A percentile compares a stretch with the other conserved stretches of the same genome.
Evolutionary conservation across 2,113 vertebrate genomes (phyloP).

Genomic region (Cavia porcellus): DNA sequence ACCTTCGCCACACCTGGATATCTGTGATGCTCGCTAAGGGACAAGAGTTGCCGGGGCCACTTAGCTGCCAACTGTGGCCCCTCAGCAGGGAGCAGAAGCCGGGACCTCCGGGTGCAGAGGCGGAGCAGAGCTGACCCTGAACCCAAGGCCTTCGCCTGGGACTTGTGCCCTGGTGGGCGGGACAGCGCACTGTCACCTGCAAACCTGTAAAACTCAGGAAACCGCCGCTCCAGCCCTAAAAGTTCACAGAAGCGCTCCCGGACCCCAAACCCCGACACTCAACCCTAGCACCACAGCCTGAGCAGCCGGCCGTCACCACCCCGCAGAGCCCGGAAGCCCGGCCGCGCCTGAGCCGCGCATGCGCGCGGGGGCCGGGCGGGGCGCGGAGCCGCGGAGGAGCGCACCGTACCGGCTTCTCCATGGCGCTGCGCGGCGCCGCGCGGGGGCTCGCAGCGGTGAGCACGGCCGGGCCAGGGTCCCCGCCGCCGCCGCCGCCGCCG

Average conservation of each 20-base stretch:
- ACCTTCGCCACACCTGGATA: slow-evolving; percentile 84
- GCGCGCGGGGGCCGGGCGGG: not conserved
- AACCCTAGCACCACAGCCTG: not conserved
- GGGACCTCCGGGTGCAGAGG: no score
- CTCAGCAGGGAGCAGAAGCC: not conserved
- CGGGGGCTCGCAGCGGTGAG: not conserved
- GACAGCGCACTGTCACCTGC: not conserved
- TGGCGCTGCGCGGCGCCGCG: not conserved
- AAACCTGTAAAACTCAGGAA: not conserved
- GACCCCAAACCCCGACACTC: fast-evolving
- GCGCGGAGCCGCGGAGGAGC: fast-evolving
- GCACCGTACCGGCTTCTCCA: slow-evolving; percentile 67
- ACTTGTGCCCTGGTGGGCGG: not conserved
- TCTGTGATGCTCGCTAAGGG: slow-evolving; percentile 82
- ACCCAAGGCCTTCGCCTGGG: not conserved
- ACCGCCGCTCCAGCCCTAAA: not conserved
- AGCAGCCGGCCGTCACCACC: fast-evolving
- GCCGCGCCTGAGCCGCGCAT: not conserved
- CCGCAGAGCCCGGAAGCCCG: fast-evolving
- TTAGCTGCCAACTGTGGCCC: not conserved
- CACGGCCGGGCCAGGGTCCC: no score
- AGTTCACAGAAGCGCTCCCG: fast-evolving
- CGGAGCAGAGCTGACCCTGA: not conserved
- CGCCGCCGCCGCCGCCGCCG: fast-evolving
- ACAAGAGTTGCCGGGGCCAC: slow-evolving; percentile 65